Base-by-base conservation (phyloP, 2,888 invertebrate species). In the Lasioglossum pauxillum region DNA sequence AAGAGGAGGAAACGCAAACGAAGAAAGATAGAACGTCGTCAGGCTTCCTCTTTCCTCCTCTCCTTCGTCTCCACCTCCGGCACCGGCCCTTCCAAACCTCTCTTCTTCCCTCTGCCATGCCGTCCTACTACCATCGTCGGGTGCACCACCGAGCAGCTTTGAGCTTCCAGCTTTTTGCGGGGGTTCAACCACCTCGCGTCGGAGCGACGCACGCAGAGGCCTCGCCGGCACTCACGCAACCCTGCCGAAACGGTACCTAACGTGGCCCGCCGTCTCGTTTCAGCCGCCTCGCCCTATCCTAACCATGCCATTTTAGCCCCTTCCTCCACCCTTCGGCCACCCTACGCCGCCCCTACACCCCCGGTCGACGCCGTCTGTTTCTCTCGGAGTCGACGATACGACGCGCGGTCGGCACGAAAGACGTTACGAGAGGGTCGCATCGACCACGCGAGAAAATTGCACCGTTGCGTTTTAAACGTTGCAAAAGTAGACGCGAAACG, bases 151-250 rank as follows among this genome's bases (percentile, higher is more conserved):
- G 89, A 90, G 91, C 92, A 92, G 93, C 92, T 93, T 93, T 91
- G 93, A 94, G 93, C 93, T 92, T 93, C 89, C 91, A 93, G 93
- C 93, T 94, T 94, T 94, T 94, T 94, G 92, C 92, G 87, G 91
- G 91, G 91, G 94, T 94, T 94, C 94, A 94, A 94, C 93, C 94
- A 94, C 94, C 94, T 93, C 93, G 89, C 88, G 90, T 90, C 90
- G 89, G 90, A 91, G 90, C 91, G 90, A 92, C 92, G 91, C 92
- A 91, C 93, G 93, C 94, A 92, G 91, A 93, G 93, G 92, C 92
- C 92, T 91, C 88, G 89, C 82, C 89, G 90, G 87, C 88, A 86
- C 90, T 91, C 92, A 92, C 91, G 91, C 92, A 91, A 92, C 92
- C 92, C 93, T 91, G 92, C 92, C 91, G 89, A 91, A 91, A 91